These are phyloP conservation scores for Fregata magnificens DNA, from an alignment of 2,113 vertebrate genomes.

Conservation along the genomic window DNA sequence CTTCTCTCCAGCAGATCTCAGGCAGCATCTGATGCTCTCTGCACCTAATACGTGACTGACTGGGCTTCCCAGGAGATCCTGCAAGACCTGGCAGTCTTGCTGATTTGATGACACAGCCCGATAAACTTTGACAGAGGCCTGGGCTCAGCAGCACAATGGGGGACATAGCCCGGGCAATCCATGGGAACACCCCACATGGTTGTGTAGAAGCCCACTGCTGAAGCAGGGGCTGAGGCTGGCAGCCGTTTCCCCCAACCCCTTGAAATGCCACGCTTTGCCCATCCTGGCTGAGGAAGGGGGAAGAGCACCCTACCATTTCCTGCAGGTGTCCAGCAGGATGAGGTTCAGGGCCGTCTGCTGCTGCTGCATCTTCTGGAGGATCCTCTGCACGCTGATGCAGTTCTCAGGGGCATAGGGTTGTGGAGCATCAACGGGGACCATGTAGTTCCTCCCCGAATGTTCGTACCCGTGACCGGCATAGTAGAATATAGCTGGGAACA, in stretches of 20 bases:
- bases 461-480: constrained; percentile 89
- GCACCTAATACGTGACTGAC: rapidly evolving
- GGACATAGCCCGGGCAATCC: not conserved
- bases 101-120: not conserved
- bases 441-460: constrained; percentile 82
- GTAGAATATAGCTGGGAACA: constrained; percentile 83
- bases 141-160: not conserved
- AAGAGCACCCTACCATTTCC: constrained; percentile 65
- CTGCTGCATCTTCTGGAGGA: constrained; percentile 85
- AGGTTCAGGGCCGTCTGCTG: constrained; percentile 79
- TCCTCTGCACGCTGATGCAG: constrained; percentile 85
- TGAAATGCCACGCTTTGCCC: rapidly evolving
- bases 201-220: not conserved
- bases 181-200: rapidly evolving
- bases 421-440: constrained; percentile 85
- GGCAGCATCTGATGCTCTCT: not conserved
- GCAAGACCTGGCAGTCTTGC: not conserved
- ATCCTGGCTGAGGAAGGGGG: not conserved
- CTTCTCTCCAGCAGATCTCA: not conserved
- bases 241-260: not conserved
- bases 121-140: not conserved
- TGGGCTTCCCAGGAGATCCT: not conserved
- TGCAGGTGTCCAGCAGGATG: constrained; percentile 85
- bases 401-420: constrained; percentile 80
- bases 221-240: not conserved